Evolutionary conservation across 2,113 vertebrate genomes (phyloP), one percentile per base, ranked within the genome.

Genomic region (Chionomys nivalis): DNA sequence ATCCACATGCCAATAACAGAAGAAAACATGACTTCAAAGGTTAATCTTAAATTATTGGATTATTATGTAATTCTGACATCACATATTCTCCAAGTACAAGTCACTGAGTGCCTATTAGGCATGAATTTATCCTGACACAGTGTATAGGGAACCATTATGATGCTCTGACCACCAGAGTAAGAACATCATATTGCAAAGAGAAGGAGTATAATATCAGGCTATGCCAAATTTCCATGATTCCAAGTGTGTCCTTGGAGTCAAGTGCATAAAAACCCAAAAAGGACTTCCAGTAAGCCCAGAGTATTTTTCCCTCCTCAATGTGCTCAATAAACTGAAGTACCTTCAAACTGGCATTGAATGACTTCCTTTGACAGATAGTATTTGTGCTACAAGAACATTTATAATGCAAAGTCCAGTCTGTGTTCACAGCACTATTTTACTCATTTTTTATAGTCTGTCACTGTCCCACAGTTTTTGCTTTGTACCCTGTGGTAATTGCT

Each of bases 381-480:
- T 13, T 2, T 81, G 21, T 81, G 21, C 9, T 58, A n/a, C 6
- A 10, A 58, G 36, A 58, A 55, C 36, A 81, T 81, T 10, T 9
- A 24, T 3, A 1, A 6, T 39, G 36, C 33, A 58, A 81, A 14
- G 49, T 58, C 33, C 14, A 6, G 21, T 3, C 36, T 58, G 0
- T 14, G 1, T 3, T 6, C 5, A n/a, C 36, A 82, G 6, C 5
- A n/a, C 0, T 14, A 5, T 58, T 24, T 1, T n/a, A 1, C 10
- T n/a, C 2, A 58, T 81, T 81, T 81, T 1, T 24, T 58, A 24
- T 39, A 58, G 3, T 4, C 5, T 81, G 5, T n/a, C 36, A 14
- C 5, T 16, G n/a, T 3, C 26, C 36, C 36, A 58, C 21, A 26
- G 6, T 21, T 82, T n/a, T 24, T 58, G 36, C 14, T 26, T n/a